Conservation (phyloP, 37 sponge, comb jelly and placozoan species). For the Ianthella basta region DNA sequence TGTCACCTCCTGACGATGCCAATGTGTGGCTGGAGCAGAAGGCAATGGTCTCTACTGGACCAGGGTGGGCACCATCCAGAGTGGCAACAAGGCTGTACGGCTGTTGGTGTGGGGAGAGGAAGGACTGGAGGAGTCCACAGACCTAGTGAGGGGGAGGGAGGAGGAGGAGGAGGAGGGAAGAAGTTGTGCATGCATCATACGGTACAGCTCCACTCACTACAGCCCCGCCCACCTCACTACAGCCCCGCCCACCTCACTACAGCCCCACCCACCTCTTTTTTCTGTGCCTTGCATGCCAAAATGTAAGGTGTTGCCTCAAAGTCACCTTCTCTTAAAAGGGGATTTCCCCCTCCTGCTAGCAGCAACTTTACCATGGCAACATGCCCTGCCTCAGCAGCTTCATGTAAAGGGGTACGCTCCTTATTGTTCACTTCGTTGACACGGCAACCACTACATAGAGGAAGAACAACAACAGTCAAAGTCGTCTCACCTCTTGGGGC, state of each 20-base stretch:
- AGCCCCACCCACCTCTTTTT: constrained; percentile 48
- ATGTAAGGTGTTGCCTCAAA: constrained; percentile 53
- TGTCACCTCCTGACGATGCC: constrained; percentile 21
- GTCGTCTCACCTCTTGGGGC: no score
- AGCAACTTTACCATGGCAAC: constrained; percentile 49
- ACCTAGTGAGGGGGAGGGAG: constrained; percentile 9
- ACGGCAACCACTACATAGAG: constrained; percentile 42
- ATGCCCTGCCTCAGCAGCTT: constrained; percentile 57
- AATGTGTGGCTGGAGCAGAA: background rate
- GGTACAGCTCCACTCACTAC: constrained; percentile 28
- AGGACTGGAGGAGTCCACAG: background rate
- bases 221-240: background rate
- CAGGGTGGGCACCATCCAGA: constrained; percentile 22
- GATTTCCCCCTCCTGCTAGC: constrained; percentile 31
- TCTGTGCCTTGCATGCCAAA: constrained; percentile 54
- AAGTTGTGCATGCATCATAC: no score
- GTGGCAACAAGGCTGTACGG: background rate
- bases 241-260: background rate
- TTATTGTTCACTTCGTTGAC: constrained; percentile 27
- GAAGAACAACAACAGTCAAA: background rate
- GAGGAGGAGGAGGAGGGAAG: constrained; percentile 17
- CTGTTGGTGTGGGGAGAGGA: background rate
- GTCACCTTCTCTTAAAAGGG: constrained; percentile 21
- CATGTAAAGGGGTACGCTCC: constrained; percentile 64
- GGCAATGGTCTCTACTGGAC: background rate